phyloP scores from a whole-genome alignment of 2,888 invertebrate genomes.

The Proisotoma minuta region DNA sequence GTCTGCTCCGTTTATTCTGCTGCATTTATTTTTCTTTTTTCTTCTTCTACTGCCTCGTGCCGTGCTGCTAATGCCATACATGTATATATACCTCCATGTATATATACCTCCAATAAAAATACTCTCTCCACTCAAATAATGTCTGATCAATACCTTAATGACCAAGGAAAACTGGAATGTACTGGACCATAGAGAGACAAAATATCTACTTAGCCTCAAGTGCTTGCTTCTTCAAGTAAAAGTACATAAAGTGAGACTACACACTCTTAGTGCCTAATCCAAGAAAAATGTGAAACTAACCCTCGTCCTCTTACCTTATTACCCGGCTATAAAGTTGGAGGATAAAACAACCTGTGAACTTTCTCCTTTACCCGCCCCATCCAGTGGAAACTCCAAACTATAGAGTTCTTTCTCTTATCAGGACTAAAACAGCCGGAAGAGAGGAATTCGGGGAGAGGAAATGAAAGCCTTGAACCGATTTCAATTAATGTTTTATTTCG shows the following conservation, averaged over 20 bases:
- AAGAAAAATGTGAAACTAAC: background rate
- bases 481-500: constrained; percentile 9
- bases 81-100: too few relatives aligned
- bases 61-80: too few relatives aligned
- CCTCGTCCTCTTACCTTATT: background rate
- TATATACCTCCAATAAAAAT: background rate
- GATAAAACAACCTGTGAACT: background rate
- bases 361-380: background rate
- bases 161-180: background rate
- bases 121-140: background rate
- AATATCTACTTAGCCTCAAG: background rate
- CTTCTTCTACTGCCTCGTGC: background rate
- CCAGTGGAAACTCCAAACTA: background rate
- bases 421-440: constrained; percentile 2
- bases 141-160: constrained; percentile 15
- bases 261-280: too few relatives aligned
- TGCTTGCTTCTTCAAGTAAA: background rate
- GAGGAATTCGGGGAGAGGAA: background rate
- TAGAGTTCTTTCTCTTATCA: background rate
- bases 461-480: constrained; percentile 5
- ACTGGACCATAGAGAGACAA: constrained; percentile 1
- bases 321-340: too few relatives aligned
- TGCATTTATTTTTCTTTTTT: too few relatives aligned
- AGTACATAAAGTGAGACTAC: background rate
- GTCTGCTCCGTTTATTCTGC: too few relatives aligned